Evolutionary conservation across 1,140 invertebrate species (phyloP).

Genomic region (Drosophila bocki): DNA sequence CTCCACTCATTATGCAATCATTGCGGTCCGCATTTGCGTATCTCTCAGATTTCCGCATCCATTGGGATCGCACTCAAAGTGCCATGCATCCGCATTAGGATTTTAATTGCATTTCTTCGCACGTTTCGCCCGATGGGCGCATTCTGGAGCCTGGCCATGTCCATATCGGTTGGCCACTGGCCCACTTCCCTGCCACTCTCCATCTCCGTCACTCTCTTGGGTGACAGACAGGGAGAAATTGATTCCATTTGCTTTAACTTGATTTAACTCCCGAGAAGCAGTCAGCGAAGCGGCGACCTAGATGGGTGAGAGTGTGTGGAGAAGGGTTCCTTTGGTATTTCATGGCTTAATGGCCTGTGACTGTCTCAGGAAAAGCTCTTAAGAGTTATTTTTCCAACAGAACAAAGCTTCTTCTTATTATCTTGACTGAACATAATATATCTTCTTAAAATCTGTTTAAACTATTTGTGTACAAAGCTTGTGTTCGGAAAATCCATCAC

Average conservation of each 20-base stretch:
- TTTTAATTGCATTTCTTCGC: slow-evolving; percentile 57
- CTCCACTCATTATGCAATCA: slow-evolving; percentile 36
- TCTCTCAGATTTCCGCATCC: slow-evolving; percentile 47
- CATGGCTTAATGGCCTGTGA: slow-evolving; percentile 8
- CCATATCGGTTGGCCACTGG: slow-evolving; percentile 34
- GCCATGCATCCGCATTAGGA: slow-evolving; percentile 38
- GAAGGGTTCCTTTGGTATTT: slow-evolving; percentile 20
- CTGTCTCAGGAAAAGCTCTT: slow-evolving; percentile 13
- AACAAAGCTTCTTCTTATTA: not conserved
- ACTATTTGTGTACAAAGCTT: not conserved
- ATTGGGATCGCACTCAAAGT: slow-evolving; percentile 25
- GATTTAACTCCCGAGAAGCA: slow-evolving; percentile 13
- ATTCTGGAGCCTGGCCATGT: slow-evolving; percentile 29
- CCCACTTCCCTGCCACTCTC: slow-evolving; percentile 40
- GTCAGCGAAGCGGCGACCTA: slow-evolving; percentile 6
- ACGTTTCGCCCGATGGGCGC: slow-evolving; percentile 24
- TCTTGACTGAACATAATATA: slow-evolving; percentile 1
- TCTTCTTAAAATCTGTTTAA: not conserved
- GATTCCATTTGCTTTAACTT: slow-evolving; percentile 32
- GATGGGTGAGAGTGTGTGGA: slow-evolving; percentile 25
- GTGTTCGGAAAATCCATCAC: not conserved
- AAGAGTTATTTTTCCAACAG: no score
- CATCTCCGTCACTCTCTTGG: slow-evolving; percentile 17
- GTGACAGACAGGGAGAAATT: slow-evolving; percentile 44
- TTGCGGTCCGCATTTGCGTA: slow-evolving; percentile 40